phyloP scores from a whole-genome alignment of 2,113 vertebrate genomes.

The Orycteropus afer region DNA sequence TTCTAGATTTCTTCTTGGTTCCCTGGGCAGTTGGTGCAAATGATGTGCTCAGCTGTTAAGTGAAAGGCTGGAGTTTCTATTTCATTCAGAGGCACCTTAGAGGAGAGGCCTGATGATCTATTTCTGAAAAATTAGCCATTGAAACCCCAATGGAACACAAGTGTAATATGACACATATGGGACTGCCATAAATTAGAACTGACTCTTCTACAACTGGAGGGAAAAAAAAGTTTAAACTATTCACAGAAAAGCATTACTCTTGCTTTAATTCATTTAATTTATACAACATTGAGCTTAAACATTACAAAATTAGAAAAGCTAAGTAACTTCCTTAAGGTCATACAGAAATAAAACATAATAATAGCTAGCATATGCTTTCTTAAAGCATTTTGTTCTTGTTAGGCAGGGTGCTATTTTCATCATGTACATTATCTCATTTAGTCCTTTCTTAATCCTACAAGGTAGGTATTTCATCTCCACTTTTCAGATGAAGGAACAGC shows the following conservation, averaged over 20 bases:
- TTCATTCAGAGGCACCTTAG: too few relatives aligned
- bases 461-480: neutral
- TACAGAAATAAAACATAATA: neutral
- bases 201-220: too few relatives aligned
- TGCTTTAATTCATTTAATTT: neutral
- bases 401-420: neutral
- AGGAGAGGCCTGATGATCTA: too few relatives aligned
- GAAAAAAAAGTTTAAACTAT: neutral
- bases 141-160: too few relatives aligned
- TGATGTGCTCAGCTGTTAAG: too few relatives aligned
- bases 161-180: too few relatives aligned
- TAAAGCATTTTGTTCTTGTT: neutral
- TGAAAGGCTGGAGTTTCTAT: too few relatives aligned
- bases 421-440: neutral
- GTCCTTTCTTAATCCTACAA: neutral
- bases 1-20: neutral
- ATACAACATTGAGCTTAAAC: neutral
- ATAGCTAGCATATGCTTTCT: neutral
- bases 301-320: neutral
- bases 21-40: too few relatives aligned
- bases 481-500: conserved; percentile 6
- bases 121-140: too few relatives aligned
- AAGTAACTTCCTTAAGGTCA: neutral
- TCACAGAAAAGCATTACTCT: neutral
- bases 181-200: too few relatives aligned